Evolutionary conservation across 2,888 invertebrate species (phyloP), one percentile per base, ranked within the genome.

Genomic region (Xestia ashworthii): DNA sequence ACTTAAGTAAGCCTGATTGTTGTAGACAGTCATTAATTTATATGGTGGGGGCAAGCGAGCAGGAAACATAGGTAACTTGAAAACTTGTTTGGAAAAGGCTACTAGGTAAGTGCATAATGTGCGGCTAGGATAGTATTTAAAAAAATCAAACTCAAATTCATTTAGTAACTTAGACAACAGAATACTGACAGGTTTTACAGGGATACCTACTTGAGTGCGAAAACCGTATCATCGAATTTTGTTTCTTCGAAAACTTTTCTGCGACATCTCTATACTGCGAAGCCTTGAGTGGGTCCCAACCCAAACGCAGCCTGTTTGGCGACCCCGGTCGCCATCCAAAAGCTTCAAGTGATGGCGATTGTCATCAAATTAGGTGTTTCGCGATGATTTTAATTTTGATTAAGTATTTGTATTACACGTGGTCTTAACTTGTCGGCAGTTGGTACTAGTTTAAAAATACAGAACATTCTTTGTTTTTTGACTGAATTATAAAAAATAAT

Each of bases 401-500:
- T 32, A n/a, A n/a, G n/a, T n/a, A n/a, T n/a, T n/a, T n/a, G n/a
- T n/a, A 9, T 38, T 64, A 12, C 22, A 38, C 22, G 5, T 41
- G 12, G 12, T 41, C 12, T 22, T 6, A 41, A n/a, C 9, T 64
- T n/a, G 3, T n/a, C n/a, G 41, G 14, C 3, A 44, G 64, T 41
- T 41, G 14, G 0, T 64, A 0, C 41, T 41, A n/a, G 22, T 44
- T n/a, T n/a, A 22, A 64, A 64, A 64, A 38, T 50, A 76, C 16
- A 64, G 38, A 69, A 64, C 4, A 22, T 44, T 65, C n/a, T n/a
- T 65, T n/a, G 1, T 65, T 44, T 65, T 69, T 74, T 53, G 46
- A 55, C 16, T 44, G 32, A 68, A 67, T 71, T 73, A 68, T 68
- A 12, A 75, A 78, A 73, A 73, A 58, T 41, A 55, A 46, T 60